Evolutionary conservation across 1,140 invertebrate species (phyloP).

Genomic region (Lepidurus arcticus): DNA sequence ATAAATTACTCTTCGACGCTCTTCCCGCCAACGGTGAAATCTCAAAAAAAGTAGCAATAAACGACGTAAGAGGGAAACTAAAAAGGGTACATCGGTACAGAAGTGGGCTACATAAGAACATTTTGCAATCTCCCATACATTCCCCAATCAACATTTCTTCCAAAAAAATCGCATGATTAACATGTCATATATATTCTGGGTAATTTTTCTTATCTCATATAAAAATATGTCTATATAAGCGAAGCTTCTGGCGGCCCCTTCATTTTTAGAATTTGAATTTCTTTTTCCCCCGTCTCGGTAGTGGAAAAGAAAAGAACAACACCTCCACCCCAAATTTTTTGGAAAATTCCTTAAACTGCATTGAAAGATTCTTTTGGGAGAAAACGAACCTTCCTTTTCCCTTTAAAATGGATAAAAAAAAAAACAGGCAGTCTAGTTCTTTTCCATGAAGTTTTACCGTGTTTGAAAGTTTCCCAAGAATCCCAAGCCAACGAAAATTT

Average conservation of each 20-base stretch:
- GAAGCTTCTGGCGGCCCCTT: slow-evolving; percentile 13
- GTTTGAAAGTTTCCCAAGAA: no score
- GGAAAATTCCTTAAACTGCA: no score
- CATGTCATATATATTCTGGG: slow-evolving; percentile 22
- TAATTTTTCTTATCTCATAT: slow-evolving; percentile 2
- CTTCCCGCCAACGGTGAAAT: neutral
- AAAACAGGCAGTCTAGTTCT: no score
- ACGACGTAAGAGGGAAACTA: neutral
- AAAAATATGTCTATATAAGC: slow-evolving; percentile 22
- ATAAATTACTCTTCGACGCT: neutral
- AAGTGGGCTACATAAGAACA: neutral
- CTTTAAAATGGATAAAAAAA: no score
- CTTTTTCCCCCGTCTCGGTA: neutral
- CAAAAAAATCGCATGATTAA: neutral
- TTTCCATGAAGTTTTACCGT: no score
- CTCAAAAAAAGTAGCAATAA: neutral
- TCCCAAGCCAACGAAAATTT: no score
- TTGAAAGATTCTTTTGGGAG: no score
- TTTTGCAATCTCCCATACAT: neutral
- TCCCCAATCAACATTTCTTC: neutral
- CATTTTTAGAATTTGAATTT: neutral
- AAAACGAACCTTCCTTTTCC: no score
- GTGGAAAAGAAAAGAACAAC: neutral
- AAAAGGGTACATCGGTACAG: neutral
- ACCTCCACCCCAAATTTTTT: no score